Evolutionary conservation across 2,888 invertebrate genomes (phyloP).

Genomic region (Drepana falcataria): DNA sequence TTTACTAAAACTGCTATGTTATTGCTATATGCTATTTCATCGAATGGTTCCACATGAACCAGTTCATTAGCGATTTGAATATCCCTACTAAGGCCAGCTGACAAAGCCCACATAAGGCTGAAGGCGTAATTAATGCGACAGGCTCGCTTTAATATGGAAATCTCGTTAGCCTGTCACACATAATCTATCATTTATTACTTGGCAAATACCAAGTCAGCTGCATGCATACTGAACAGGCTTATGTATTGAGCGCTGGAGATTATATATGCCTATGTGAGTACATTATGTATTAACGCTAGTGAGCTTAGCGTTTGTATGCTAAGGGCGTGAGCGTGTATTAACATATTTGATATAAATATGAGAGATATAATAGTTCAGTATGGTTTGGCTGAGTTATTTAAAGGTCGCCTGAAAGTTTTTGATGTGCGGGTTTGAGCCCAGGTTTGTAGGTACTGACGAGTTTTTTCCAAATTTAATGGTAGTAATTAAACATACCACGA

Average conservation of each 20-base stretch:
- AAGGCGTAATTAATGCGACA: constrained; percentile 32
- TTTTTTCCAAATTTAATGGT: no score
- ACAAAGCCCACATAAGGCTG: constrained; percentile 3
- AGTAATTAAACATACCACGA: no score
- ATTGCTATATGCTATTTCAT: no score
- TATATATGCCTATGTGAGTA: background rate
- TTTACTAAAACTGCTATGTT: no score
- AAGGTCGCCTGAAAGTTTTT: no score
- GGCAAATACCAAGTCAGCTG: constrained; percentile 22
- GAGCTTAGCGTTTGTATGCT: no score
- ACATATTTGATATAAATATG: no score
- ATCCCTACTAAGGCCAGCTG: constrained; percentile 12
- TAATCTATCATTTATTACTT: constrained; percentile 42
- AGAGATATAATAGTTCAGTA: no score
- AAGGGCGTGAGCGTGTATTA: no score
- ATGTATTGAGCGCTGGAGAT: background rate
- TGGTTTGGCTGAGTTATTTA: no score
- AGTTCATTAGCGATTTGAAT: background rate
- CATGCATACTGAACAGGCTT: constrained; percentile 1
- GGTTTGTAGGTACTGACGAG: no score
- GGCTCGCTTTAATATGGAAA: constrained; percentile 37
- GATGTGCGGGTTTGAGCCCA: no score
- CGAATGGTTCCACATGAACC: background rate
- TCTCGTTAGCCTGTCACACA: constrained; percentile 36
- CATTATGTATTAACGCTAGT: background rate